A percentile compares a stretch with the other conserved stretches of the same genome.
phyloP scores from a whole-genome alignment of 2,797 vertebrate genomes.

The Vultur gryphus region DNA sequence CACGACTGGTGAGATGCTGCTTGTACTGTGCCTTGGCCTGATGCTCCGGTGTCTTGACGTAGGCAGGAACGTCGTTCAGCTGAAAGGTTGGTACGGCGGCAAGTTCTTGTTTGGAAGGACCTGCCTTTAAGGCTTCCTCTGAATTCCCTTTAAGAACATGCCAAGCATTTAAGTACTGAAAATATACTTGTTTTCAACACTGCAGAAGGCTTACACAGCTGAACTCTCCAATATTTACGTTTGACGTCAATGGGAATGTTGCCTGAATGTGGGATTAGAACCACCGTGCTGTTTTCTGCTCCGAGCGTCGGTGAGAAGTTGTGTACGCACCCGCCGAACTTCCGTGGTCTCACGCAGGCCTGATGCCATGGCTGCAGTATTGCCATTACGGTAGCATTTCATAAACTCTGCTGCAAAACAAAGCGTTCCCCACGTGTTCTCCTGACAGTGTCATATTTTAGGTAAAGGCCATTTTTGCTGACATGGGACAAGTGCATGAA shows the following conservation, averaged over 20 bases:
- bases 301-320: not conserved
- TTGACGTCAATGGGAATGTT: constrained; percentile 8
- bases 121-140: not conserved
- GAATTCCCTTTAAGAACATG: not conserved
- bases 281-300: not conserved
- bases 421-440: rapidly evolving
- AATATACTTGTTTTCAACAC: not conserved
- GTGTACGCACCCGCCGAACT: rapidly evolving
- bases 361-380: rapidly evolving
- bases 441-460: not conserved
- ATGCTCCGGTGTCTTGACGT: rapidly evolving
- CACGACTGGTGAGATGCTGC: rapidly evolving
- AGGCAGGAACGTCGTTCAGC: not conserved
- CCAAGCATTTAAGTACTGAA: constrained; percentile 3
- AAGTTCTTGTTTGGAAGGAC: not conserved
- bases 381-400: not conserved
- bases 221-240: constrained; percentile 20
- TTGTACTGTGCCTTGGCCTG: not conserved
- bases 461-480: not conserved
- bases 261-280: constrained; percentile 16
- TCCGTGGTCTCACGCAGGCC: rapidly evolving
- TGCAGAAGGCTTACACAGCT: constrained; percentile 29
- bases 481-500: rapidly evolving
- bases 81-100: not conserved
- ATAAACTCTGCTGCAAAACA: not conserved